A percentile compares a stretch with the other conserved stretches of the same genome.
Conservation (phyloP, 2,113 vertebrate species). For the Lasiurus borealis region DNA sequence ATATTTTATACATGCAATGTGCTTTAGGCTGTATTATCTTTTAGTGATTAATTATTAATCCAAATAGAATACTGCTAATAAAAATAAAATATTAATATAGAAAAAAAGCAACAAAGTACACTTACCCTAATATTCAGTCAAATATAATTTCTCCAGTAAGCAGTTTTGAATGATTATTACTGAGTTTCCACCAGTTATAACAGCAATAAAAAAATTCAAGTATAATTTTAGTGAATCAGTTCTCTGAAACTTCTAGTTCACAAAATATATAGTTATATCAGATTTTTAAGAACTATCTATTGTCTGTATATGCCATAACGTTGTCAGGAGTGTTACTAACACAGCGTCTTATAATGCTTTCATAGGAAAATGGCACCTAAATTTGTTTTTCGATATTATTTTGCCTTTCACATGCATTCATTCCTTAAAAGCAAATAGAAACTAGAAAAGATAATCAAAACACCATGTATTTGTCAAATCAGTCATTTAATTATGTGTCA, state of each 20-base stretch:
- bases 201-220: constrained; percentile 39
- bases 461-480: constrained; percentile 43
- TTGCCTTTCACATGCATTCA: constrained; percentile 54
- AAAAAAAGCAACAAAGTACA: neutral
- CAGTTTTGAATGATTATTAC: constrained; percentile 54
- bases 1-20: neutral
- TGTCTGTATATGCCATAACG: neutral
- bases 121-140: neutral
- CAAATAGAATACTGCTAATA: neutral
- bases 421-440: constrained; percentile 78
- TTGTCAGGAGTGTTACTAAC: neutral
- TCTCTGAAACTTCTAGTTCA: constrained; percentile 43
- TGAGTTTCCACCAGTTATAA: neutral
- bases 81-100: neutral
- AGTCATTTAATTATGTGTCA: constrained; percentile 68
- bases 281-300: neutral
- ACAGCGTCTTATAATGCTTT: neutral
- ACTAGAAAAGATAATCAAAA: constrained; percentile 73
- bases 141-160: constrained; percentile 17
- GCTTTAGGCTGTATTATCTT: neutral
- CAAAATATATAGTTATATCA: neutral
- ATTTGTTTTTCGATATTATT: constrained; percentile 16
- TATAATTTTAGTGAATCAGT: constrained; percentile 7
- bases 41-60: neutral
- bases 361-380: neutral